Evolutionary conservation across 2,888 invertebrate genomes (phyloP).

Genomic region (Metacarcinus magister): DNA sequence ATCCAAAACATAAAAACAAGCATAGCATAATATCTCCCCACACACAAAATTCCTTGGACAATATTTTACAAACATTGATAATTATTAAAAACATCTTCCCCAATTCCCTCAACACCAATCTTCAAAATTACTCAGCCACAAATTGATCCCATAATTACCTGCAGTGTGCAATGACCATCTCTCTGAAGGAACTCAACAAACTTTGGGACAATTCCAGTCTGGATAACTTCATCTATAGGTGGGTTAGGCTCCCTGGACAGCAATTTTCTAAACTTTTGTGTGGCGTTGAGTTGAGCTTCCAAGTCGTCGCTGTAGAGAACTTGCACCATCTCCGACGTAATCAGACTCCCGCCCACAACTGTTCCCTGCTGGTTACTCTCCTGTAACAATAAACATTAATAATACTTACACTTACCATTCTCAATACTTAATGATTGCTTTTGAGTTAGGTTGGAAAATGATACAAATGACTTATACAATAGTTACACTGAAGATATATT

Average conservation of each 20-base stretch:
- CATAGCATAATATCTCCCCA: not conserved
- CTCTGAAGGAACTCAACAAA: constrained; percentile 90
- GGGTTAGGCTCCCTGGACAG: constrained; percentile 95
- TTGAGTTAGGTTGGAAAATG: not conserved
- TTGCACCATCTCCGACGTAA: constrained; percentile 93
- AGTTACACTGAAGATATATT: too few species aligned
- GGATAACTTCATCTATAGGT: constrained; percentile 94
- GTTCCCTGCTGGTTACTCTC: constrained; percentile 74
- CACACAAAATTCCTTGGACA: not conserved
- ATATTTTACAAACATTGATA: not conserved
- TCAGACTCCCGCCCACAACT: constrained; percentile 82
- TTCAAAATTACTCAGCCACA: not conserved
- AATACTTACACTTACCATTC: not conserved
- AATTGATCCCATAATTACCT: constrained; percentile 75
- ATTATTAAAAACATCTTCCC: not conserved
- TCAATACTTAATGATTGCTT: not conserved
- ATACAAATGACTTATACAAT: not conserved
- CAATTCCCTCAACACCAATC: not conserved
- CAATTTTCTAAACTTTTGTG: constrained; percentile 93
- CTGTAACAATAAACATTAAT: constrained; percentile 51
- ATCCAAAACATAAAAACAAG: not conserved
- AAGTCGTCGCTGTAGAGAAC: constrained; percentile 90
- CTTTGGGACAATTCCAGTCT: constrained; percentile 92
- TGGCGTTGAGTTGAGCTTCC: constrained; percentile 88
- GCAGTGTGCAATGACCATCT: constrained; percentile 86